Evolutionary conservation across 2,888 invertebrate species (phyloP).

Genomic region (Zele albiditarsus): DNA sequence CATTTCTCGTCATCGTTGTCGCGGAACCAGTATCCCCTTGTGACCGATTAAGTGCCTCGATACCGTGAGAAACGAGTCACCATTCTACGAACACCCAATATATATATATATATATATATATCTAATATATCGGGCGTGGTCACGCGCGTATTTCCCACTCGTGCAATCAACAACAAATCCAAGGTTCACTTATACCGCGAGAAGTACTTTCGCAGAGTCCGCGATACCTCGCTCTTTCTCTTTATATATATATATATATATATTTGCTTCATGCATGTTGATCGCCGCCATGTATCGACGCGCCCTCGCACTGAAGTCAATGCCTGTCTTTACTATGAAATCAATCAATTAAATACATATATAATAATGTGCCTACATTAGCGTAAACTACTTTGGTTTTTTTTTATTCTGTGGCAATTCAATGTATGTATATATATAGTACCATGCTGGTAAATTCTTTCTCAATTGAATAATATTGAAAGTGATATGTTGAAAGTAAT

Average conservation of each 20-base stretch:
- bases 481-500: too few species aligned
- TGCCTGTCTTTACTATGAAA: too few species aligned
- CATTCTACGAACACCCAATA: slow-evolving; percentile 53
- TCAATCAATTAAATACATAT: too few species aligned
- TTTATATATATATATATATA: slow-evolving; percentile 25
- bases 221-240: slow-evolving; percentile 2
- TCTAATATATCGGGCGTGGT: slow-evolving; percentile 57
- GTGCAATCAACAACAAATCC: slow-evolving; percentile 52
- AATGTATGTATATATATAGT: too few species aligned
- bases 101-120: too few species aligned
- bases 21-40: slow-evolving; percentile 36
- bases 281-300: background rate
- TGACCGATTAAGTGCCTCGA: slow-evolving; percentile 53
- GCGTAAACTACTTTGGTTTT: too few species aligned
- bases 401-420: too few species aligned
- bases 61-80: slow-evolving; percentile 56
- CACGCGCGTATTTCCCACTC: slow-evolving; percentile 53
- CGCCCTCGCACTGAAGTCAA: background rate
- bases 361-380: too few species aligned
- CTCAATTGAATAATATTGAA: too few species aligned
- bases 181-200: slow-evolving; percentile 43
- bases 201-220: slow-evolving; percentile 49
- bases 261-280: slow-evolving; percentile 13
- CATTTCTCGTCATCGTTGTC: slow-evolving; percentile 53
- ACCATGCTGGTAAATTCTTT: too few species aligned